Percentiles rank a stretch among this genome's conserved stretches.
phyloP scores from a whole-genome alignment of 1,140 invertebrate genomes.

The Drosophila miranda region DNA sequence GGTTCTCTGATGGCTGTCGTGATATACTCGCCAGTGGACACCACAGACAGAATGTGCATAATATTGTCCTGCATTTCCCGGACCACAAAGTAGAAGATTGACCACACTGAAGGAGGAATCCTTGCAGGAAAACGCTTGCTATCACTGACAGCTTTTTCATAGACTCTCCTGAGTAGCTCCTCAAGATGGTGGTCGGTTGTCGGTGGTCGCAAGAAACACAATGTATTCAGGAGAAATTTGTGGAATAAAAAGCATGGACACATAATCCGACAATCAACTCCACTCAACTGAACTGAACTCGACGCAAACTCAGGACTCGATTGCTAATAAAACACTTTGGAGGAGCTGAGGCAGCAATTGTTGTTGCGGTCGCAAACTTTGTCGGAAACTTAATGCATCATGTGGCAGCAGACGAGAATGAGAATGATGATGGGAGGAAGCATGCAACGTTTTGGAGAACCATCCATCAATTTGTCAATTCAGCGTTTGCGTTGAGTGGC shows the following conservation, averaged over 20 bases:
- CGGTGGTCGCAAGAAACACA: not conserved
- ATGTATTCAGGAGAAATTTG: conserved; percentile 28
- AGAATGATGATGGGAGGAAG: conserved; percentile 17
- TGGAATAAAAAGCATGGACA: conserved; percentile 16
- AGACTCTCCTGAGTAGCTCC: too few species aligned
- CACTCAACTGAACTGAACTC: conserved; percentile 30
- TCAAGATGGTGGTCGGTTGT: too few species aligned
- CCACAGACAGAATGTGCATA: not conserved
- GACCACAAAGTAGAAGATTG: too few species aligned
- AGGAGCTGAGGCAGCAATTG: conserved; percentile 51
- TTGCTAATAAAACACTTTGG: conserved; percentile 75
- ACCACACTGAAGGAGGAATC: too few species aligned
- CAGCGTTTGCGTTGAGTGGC: conserved; percentile 64
- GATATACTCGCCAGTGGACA: not conserved
- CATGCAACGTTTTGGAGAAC: conserved; percentile 42
- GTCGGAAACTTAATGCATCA: conserved; percentile 73
- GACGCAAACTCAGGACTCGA: conserved; percentile 49
- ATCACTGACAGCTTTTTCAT: too few species aligned
- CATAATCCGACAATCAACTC: conserved; percentile 68
- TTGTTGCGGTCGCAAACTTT: conserved; percentile 38
- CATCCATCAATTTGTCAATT: conserved; percentile 79
- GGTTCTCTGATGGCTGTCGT: not conserved
- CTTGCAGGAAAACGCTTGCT: too few species aligned
- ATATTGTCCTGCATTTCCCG: too few species aligned
- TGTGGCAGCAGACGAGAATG: conserved; percentile 21